Conservation (phyloP, 2,888 invertebrate species). For the Heterodera filipjevi region DNA sequence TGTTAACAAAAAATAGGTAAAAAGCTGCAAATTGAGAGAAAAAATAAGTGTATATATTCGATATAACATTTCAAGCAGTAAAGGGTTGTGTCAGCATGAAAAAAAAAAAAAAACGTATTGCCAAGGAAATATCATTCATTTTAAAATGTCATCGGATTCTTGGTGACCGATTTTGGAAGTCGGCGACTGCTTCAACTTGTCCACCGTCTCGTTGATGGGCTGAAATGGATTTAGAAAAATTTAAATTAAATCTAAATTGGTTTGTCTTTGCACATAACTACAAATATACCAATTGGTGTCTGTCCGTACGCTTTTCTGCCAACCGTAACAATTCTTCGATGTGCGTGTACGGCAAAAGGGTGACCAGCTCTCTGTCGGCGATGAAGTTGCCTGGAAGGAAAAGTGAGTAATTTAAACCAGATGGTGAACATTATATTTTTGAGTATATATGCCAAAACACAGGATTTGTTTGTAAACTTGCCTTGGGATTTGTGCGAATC, state of each 20-base stretch:
- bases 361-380: constrained; percentile 22
- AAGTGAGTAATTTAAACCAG: too few species aligned
- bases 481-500: constrained; percentile 29
- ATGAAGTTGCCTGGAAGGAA: neutral
- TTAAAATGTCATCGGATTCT: constrained; percentile 1
- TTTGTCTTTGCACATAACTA: neutral
- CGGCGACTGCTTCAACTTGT: constrained; percentile 20
- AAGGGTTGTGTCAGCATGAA: too few species aligned
- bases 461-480: constrained; percentile 2
- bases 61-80: too few species aligned
- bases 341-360: constrained; percentile 35
- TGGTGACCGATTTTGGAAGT: neutral
- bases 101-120: too few species aligned
- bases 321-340: constrained; percentile 37
- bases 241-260: too few species aligned
- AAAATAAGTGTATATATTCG: neutral
- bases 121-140: neutral
- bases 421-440: neutral
- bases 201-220: constrained; percentile 25
- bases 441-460: neutral
- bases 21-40: neutral
- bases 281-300: constrained; percentile 16
- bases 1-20: neutral
- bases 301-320: constrained; percentile 23
- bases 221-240: neutral